Base-by-base conservation (phyloP, 1,140 invertebrate genomes). In the Ceratina australensis region DNA sequence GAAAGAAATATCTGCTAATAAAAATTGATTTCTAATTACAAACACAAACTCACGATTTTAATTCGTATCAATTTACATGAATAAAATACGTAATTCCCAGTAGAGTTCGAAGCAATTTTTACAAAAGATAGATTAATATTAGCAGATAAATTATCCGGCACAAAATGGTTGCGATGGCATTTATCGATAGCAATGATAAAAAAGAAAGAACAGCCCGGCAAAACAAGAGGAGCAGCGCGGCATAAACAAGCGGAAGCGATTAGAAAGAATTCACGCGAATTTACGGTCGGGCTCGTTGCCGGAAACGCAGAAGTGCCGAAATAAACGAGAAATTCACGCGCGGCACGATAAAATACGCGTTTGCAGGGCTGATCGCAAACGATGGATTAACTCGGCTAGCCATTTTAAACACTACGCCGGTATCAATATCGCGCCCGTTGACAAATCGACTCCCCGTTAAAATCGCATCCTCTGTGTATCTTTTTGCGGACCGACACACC, bases 181-280 rank as follows among this genome's bases (percentile, higher is more conserved):
- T 52, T 54, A 54, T 54, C 16, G 52, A n/a, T 54, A 10, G 52
- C n/a, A n/a, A 1, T 18, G 52, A n/a, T 16, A n/a, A 66, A 8
- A 18, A 66, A 50, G 15, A n/a, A 66, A n/a, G 16, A 24, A 10
- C 1, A 3, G 16, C 16, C 2, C 5, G 13, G 7, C 8, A 49
- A 18, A 54, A 68, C 49, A 13, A n/a, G 24, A n/a, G n/a, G n/a
- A 26, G n/a, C 49, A 28, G 22, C 12, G 24, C 49, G 22, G 64
- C 47, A 67, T 67, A 67, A 67, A 67, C 65, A 68, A 68, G 65
- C 49, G 65, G 65, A 68, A 68, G 22, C 24, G 65, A 68, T 68
- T 68, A 68, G 65, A 54, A 68, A 68, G 65, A 68, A 68, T 68
- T 28, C 50, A 10, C 24, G 65, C 49, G 65, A 68, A 68, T 68